Evolutionary conservation across 2,888 invertebrate species (phyloP), one percentile per base, ranked within the genome.

Genomic region (Ctenicera cuprea): DNA sequence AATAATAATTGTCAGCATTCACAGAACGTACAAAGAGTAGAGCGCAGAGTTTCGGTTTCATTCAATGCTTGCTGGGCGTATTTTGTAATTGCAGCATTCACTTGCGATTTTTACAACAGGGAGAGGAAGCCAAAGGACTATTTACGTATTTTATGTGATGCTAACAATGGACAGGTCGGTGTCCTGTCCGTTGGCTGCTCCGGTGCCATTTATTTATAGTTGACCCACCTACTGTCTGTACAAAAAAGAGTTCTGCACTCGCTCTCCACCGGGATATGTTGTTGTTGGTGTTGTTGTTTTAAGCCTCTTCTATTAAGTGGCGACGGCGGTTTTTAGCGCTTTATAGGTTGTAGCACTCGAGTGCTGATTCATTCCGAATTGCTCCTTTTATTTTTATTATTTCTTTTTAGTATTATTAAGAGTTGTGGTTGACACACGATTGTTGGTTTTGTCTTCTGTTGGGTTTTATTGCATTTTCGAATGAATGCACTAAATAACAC

Each of bases 151-250:
- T 37, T 54, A 66, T 52, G 61, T 43, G 61, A 62, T 62, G 54
- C 54, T 64, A 71, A 67, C 72, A 67, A 67, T 72, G 64, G 43
- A 41, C 67, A 73, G 67, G 72, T 73, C 72, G 72, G 67, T 52
- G 67, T 66, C 72, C 72, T 73, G 43, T 57, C 63, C 67, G 67
- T 61, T 37, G 43, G 64, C 57, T 52, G 38, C 45, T 41, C 70
- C 61, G 48, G 66, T 61, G 59, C 50, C 30, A 63, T 45, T 73
- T 73, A 73, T 73, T 73, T 73, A 54, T 67, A 73, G 72, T 66
- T 73, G 72, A 73, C 72, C 72, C 72, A 73, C 72, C 72, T 73
- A 73, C 67, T 48, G 41, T 68, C 57, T 33, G 16, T 26, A 52
- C 37, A 59, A 48, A 33, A 33, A 57, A 43, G 67, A 30, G 12